phyloP scores from a whole-genome alignment of 1,140 invertebrate species.

The Pseudomyrmex sp. region DNA sequence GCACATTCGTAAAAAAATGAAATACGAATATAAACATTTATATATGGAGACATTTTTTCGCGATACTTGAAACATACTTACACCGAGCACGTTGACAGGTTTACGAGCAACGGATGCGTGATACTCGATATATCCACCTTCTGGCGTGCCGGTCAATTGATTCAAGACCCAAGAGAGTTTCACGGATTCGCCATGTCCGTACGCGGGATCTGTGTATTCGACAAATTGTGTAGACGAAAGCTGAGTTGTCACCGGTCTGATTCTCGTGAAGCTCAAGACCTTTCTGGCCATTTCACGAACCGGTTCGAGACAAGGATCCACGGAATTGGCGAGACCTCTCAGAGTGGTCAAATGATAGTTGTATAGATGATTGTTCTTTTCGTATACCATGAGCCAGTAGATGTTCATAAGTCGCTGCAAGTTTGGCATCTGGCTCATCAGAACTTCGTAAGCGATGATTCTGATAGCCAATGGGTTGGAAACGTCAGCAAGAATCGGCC shows the following conservation, averaged over 20 bases:
- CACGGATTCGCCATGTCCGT: slow-evolving; percentile 71
- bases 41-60: too few relatives aligned
- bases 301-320: slow-evolving; percentile 77
- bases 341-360: slow-evolving; percentile 82
- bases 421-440: slow-evolving; percentile 79
- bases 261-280: slow-evolving; percentile 71
- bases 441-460: slow-evolving; percentile 78
- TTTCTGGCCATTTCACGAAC: slow-evolving; percentile 75
- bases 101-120: slow-evolving; percentile 44
- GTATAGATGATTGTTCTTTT: slow-evolving; percentile 81
- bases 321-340: slow-evolving; percentile 77
- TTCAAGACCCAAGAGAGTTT: slow-evolving; percentile 62
- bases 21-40: too few relatives aligned
- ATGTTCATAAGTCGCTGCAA: slow-evolving; percentile 79
- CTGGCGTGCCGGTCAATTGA: slow-evolving; percentile 65
- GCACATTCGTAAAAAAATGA: too few relatives aligned
- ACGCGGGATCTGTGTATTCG: slow-evolving; percentile 75
- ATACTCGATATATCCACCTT: slow-evolving; percentile 65
- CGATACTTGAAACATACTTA: slow-evolving; percentile 56
- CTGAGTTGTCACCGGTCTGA: slow-evolving; percentile 46
- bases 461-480: slow-evolving; percentile 77
- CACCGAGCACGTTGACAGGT: slow-evolving; percentile 56
- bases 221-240: slow-evolving; percentile 68
- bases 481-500: slow-evolving; percentile 81
- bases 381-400: slow-evolving; percentile 81